Conservation (phyloP, 35 echinoderm and acorn worm species). For the Ophiothrix spiculata region DNA sequence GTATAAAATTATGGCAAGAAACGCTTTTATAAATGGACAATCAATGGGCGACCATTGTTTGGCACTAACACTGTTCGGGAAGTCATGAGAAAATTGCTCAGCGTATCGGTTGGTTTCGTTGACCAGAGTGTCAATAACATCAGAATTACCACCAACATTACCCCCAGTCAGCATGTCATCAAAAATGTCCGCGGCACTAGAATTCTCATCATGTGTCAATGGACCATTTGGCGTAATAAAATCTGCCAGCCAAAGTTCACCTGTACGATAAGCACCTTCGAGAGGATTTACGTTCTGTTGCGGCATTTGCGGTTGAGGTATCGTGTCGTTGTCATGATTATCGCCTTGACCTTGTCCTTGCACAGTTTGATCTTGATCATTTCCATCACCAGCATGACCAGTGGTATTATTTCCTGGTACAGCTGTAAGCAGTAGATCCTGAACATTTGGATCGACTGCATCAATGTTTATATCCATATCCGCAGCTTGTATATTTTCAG, state of each 20-base stretch:
- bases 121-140: too few species aligned
- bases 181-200: not conserved
- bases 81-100: too few species aligned
- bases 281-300: not conserved
- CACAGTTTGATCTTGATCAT: not conserved
- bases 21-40: too few species aligned
- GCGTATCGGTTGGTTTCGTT: too few species aligned
- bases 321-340: not conserved
- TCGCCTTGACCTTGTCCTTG: not conserved
- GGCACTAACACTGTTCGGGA: too few species aligned
- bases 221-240: not conserved
- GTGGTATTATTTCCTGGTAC: too few species aligned
- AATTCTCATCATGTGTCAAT: not conserved
- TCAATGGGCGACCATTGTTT: too few species aligned
- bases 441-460: not conserved
- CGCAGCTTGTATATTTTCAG: not conserved
- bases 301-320: not conserved
- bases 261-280: not conserved
- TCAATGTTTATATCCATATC: not conserved
- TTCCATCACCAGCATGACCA: not conserved
- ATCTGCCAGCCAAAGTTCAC: not conserved
- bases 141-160: not conserved
- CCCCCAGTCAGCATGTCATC: not conserved
- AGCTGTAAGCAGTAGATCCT: not conserved
- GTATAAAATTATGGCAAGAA: too few species aligned